Evolutionary conservation across 1,140 invertebrate species (phyloP), one percentile per base, ranked within the genome.

Genomic region (Wasmannia auropunctata): DNA sequence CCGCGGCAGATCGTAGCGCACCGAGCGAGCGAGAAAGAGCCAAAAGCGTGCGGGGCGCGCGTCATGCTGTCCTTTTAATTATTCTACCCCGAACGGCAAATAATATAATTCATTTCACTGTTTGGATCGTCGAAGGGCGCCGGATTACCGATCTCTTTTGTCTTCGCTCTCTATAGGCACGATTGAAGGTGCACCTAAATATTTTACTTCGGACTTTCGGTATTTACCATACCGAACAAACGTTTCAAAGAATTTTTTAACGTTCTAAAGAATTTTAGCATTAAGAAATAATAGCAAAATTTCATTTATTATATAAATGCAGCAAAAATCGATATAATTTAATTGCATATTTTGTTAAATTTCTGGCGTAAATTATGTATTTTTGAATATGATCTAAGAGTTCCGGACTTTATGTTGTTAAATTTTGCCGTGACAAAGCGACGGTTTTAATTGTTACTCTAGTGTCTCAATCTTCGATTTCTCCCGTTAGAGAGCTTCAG

Each of bases 31-130:
- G 65, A 81, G 19, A 81, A 34, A 16, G 79, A 81, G 37, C 37
- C 43, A 22, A 62, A 85, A 76, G 67, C 54, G 46, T 22, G 54
- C 51, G 62, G 67, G 43, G 22, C 76, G 56, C 14, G 34, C 81
- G 75, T 84, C 85, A 81, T 75, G 63, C 80, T 86, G 89, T 91
- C 90, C n/a, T 92, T 94, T 94, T 93, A 93, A 94, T 94, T 94
- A 93, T 92, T 92, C 92, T 84, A 88, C 90, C 83, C 81, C 85
- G 77, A 92, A 91, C 76, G 87, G 92, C 88, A 93, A 93, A 93
- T 94, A 93, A 93, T 92, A 91, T 93, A 93, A 93, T 93, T 93
- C 91, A 92, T 92, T 93, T 93, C 91, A 80, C 87, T 93, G 89
- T 91, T 93, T 92, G 86, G 87, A 88, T 70, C 89, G 87, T 85